These are phyloP conservation scores for Drosophila prolongata DNA, from an alignment of 2,888 invertebrate genomes.

Conservation along the genomic window DNA sequence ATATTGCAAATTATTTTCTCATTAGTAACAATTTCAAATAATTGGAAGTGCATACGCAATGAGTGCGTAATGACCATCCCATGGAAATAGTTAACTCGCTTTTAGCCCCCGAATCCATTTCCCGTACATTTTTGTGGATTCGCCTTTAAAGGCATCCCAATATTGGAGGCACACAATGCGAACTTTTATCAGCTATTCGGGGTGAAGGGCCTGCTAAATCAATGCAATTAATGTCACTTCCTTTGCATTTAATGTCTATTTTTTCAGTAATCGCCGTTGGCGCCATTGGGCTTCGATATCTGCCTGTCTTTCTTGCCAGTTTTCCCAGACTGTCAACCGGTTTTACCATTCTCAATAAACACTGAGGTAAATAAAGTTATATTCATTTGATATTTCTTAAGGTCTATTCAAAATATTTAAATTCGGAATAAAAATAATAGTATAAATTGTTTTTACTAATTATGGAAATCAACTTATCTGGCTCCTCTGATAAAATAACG, in stretches of 20 bases:
- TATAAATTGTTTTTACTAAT: too few species aligned
- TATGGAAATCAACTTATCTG: too few species aligned
- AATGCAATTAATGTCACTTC: slow-evolving; percentile 79
- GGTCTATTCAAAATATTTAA: too few species aligned
- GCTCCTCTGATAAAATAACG: too few species aligned
- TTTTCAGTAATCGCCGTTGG: slow-evolving; percentile 74
- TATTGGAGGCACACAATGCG: slow-evolving; percentile 17
- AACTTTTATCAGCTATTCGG: slow-evolving; percentile 35
- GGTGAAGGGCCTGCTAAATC: slow-evolving; percentile 66
- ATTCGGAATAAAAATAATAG: too few species aligned
- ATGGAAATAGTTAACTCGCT: not conserved
- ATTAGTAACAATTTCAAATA: slow-evolving; percentile 69
- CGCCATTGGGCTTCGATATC: slow-evolving; percentile 53
- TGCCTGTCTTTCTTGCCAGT: not conserved
- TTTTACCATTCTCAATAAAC: slow-evolving; percentile 31
- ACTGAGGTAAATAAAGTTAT: not conserved
- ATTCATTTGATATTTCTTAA: too few species aligned
- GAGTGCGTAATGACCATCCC: slow-evolving; percentile 32
- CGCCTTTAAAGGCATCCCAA: slow-evolving; percentile 24
- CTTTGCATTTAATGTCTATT: slow-evolving; percentile 77
- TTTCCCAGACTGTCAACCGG: slow-evolving; percentile 41
- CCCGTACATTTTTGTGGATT: slow-evolving; percentile 46
- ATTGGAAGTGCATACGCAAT: slow-evolving; percentile 66
- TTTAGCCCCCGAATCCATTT: not conserved
- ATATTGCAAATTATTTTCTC: slow-evolving; percentile 72